Percentiles rank a stretch among this genome's conserved stretches.
Evolutionary conservation across 2,113 vertebrate genomes (phyloP).

Genomic region (Lanius ludovicianus): DNA sequence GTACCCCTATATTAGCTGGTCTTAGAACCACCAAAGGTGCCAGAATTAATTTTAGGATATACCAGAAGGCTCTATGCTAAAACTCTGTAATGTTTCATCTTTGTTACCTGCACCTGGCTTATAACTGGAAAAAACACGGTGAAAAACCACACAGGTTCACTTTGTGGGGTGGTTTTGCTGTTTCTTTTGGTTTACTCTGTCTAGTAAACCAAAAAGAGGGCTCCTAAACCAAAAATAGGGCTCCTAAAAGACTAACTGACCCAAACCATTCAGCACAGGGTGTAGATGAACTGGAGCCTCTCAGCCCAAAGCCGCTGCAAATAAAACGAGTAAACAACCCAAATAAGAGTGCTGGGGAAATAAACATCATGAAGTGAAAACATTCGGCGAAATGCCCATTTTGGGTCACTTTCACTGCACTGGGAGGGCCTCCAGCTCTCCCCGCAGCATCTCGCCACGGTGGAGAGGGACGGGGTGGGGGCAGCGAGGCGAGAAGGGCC

Average conservation of each 20-base stretch:
- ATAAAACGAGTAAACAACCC: background rate
- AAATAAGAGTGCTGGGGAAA: rapidly evolving
- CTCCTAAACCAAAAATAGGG: background rate
- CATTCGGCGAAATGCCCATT: rapidly evolving
- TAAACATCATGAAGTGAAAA: background rate
- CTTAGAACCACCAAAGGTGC: background rate
- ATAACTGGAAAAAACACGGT: background rate
- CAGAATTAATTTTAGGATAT: background rate
- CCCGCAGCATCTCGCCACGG: rapidly evolving
- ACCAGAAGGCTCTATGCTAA: background rate
- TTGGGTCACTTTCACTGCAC: rapidly evolving
- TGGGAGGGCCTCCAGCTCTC: too few relatives aligned
- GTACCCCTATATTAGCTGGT: background rate
- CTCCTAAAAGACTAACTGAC: background rate
- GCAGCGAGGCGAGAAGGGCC: rapidly evolving
- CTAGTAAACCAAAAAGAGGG: background rate
- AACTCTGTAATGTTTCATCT: background rate
- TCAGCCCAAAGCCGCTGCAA: background rate
- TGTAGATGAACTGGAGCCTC: background rate
- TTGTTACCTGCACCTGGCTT: background rate
- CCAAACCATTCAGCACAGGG: too few relatives aligned
- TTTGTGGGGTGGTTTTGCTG: too few relatives aligned
- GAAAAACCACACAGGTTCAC: background rate
- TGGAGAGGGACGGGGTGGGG: too few relatives aligned
- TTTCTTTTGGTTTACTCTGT: background rate